Base-by-base conservation (phyloP, 2,888 invertebrate species). In the Polylopha cassiicola region DNA sequence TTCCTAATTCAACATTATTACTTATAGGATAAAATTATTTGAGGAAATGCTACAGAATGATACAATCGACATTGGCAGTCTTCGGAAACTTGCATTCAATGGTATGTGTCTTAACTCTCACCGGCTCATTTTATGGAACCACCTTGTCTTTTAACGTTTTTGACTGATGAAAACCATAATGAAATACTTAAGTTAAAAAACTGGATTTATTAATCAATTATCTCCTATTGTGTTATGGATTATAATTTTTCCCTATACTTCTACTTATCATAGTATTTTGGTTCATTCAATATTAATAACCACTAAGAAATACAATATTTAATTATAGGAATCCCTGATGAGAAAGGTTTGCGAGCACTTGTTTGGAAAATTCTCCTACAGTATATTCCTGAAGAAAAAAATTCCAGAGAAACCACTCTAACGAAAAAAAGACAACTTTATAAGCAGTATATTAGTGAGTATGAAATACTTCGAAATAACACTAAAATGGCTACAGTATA, bases 351-450 rank as follows among this genome's bases (percentile, higher is more conserved):
- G 44, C 87, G 97, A 34, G 89, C 97, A 0, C 68, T 94, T 22
- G 94, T 95, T 53, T 98, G 98, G 97, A 94, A 93, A 78, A 79
- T 97, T 10, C 77, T 98, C 31, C 81, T 98, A 18, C 92, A 95
- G 61, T 98, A 97, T 67, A 81, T 98, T 47, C 95, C 95, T 0
- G 74, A 88, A 3, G 89, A 91, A 29, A 90, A 87, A 58, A 76
- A 75, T 27, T 87, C 87, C 42, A 94, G 95, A 93, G 79, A 89
- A 7, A 73, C 88, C 34, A 89, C 90, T 15, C 80, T 97, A 3
- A 58, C 79, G 1, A 90, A 92, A 53, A 95, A 97, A 64, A 87
- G 97, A 41, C 88, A 90, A 46, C 87, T 94, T 5, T 96, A 96
- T 67, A 89, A 89, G 53, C 93, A 93, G 49, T 94, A 95, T 61